Conservation (phyloP, 2,888 invertebrate genomes). For the Athripsodes cinereus region DNA sequence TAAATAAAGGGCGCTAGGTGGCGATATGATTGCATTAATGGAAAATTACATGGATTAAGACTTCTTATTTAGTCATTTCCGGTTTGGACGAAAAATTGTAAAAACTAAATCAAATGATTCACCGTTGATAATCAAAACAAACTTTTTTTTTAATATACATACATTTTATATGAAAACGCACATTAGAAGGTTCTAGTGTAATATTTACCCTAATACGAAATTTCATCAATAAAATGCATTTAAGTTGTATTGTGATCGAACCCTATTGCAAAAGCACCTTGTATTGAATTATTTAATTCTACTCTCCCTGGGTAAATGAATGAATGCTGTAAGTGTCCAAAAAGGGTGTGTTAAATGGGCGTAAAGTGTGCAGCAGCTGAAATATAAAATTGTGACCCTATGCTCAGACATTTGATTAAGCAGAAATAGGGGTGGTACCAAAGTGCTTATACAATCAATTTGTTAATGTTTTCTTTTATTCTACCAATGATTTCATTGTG, state of each 20-base stretch:
- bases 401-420: background rate
- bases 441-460: background rate
- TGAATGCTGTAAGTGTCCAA: slow-evolving; percentile 17
- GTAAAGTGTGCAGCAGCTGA: background rate
- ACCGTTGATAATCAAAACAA: no score
- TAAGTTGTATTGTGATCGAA: background rate
- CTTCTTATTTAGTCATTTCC: no score
- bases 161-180: no score
- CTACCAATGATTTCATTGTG: background rate
- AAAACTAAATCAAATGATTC: no score
- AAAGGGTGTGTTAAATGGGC: slow-evolving; percentile 16
- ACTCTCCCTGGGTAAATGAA: slow-evolving; percentile 12
- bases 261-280: background rate
- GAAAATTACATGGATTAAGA: no score
- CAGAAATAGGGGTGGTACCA: background rate
- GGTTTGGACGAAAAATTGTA: no score
- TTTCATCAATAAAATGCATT: background rate
- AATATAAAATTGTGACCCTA: background rate
- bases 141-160: no score
- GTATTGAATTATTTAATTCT: slow-evolving; percentile 12
- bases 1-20: no score
- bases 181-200: no score
- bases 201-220: background rate
- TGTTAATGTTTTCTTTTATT: background rate
- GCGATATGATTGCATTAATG: no score